Conservation (phyloP, 2,888 invertebrate species). For the Acronicta aceris region DNA sequence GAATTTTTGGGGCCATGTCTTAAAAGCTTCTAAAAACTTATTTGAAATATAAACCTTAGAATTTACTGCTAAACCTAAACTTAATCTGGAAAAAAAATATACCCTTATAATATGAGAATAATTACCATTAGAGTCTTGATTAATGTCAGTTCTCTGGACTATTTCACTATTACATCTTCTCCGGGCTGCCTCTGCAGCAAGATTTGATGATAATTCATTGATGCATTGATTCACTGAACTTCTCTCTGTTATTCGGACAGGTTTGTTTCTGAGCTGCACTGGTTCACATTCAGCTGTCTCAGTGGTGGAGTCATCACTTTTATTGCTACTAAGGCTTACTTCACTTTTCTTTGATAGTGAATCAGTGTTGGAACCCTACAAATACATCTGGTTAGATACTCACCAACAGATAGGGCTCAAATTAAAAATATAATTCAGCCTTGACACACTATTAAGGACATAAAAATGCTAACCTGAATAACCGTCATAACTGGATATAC, state of each 20-base stretch:
- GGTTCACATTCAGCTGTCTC: slow-evolving; percentile 77
- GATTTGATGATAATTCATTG: slow-evolving; percentile 91
- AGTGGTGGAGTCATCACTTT: slow-evolving; percentile 74
- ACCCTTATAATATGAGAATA: slow-evolving; percentile 12
- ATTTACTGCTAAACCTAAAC: background rate
- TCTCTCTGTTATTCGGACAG: slow-evolving; percentile 77
- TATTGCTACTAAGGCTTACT: slow-evolving; percentile 73
- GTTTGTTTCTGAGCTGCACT: slow-evolving; percentile 80
- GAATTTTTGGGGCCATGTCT: too few relatives aligned
- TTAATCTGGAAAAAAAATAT: too few relatives aligned
- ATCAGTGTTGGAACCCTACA: slow-evolving; percentile 78
- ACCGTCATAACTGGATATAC: slow-evolving; percentile 50
- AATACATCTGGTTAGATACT: slow-evolving; percentile 23
- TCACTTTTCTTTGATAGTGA: slow-evolving; percentile 82
- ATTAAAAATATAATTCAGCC: slow-evolving; percentile 46
- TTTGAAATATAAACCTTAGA: too few relatives aligned
- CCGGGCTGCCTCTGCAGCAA: slow-evolving; percentile 79
- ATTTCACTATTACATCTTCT: slow-evolving; percentile 88
- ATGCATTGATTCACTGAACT: slow-evolving; percentile 91
- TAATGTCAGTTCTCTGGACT: slow-evolving; percentile 79
- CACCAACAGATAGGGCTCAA: background rate
- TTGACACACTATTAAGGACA: slow-evolving; percentile 52
- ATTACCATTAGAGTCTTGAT: slow-evolving; percentile 79
- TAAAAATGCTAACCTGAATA: slow-evolving; percentile 49
- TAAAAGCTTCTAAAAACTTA: too few relatives aligned